phyloP scores from a whole-genome alignment of 2,113 vertebrate genomes.

The Caretta caretta region DNA sequence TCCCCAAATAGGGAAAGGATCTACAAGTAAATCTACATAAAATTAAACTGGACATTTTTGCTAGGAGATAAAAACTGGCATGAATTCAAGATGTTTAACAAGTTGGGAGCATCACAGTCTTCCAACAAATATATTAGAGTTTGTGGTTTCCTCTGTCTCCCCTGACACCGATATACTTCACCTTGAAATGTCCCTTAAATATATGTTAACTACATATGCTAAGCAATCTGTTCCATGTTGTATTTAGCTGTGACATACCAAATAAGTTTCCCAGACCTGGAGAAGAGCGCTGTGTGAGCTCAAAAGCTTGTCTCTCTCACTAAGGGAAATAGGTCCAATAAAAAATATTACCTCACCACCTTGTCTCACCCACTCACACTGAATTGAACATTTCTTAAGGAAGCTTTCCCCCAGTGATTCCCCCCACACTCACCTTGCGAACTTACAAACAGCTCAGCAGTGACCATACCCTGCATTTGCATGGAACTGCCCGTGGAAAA shows the following conservation, averaged over 20 bases:
- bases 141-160: not conserved
- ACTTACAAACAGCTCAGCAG: conserved; percentile 1
- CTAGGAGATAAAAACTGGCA: not conserved
- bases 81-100: not conserved
- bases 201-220: not conserved
- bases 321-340: not conserved
- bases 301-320: not conserved
- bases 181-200: not conserved
- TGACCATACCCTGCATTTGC: not conserved
- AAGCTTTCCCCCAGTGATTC: not conserved
- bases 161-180: not conserved
- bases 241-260: not conserved
- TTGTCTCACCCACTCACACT: not conserved
- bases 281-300: not conserved
- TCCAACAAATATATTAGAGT: not conserved
- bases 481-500: not conserved
- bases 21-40: not conserved
- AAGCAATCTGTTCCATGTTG: not conserved
- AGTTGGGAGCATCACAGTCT: not conserved
- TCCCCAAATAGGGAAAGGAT: rapidly evolving
- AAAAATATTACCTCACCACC: not conserved
- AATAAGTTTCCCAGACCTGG: not conserved
- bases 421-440: not conserved
- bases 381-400: not conserved
- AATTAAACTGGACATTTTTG: rapidly evolving